Conservation (phyloP, 2,888 invertebrate species). For the Watsonalla cultraria region DNA sequence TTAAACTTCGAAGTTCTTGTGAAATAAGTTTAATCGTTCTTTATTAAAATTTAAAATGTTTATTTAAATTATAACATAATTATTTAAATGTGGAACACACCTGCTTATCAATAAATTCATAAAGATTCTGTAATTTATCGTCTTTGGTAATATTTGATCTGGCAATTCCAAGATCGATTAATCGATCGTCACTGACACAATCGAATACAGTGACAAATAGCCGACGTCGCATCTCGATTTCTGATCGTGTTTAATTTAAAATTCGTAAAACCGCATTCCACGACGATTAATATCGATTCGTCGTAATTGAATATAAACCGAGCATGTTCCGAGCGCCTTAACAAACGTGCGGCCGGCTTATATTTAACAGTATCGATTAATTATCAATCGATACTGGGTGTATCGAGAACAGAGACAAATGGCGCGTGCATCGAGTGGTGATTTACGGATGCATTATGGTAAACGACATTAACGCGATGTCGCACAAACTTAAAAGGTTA, state of each 20-base stretch:
- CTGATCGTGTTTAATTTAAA: constrained; percentile 27
- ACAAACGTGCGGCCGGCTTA: neutral
- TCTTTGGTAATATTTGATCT: constrained; percentile 22
- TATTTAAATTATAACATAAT: constrained; percentile 10
- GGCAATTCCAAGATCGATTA: neutral
- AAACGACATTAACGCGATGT: constrained; percentile 47
- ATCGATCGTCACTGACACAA: neutral
- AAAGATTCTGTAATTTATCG: too few relatives aligned
- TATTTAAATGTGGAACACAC: constrained; percentile 27
- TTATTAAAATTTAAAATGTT: too few relatives aligned
- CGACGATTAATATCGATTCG: constrained; percentile 13
- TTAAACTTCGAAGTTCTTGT: too few relatives aligned
- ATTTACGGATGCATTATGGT: constrained; percentile 58
- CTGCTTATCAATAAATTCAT: constrained; percentile 17
- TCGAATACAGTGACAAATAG: neutral
- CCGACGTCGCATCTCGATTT: constrained; percentile 15
- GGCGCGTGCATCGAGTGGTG: constrained; percentile 30
- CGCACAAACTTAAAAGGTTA: constrained; percentile 56
- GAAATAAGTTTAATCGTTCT: too few relatives aligned
- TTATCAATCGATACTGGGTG: constrained; percentile 43
- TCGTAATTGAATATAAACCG: constrained; percentile 2
- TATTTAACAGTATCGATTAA: constrained; percentile 35
- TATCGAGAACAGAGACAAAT: constrained; percentile 39
- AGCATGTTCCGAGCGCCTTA: neutral
- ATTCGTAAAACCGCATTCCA: constrained; percentile 16